A percentile compares a stretch with the other conserved stretches of the same genome.
These are phyloP conservation scores for Leiothrix lutea DNA, from an alignment of 2,113 vertebrate genomes.

Conservation along the genomic window DNA sequence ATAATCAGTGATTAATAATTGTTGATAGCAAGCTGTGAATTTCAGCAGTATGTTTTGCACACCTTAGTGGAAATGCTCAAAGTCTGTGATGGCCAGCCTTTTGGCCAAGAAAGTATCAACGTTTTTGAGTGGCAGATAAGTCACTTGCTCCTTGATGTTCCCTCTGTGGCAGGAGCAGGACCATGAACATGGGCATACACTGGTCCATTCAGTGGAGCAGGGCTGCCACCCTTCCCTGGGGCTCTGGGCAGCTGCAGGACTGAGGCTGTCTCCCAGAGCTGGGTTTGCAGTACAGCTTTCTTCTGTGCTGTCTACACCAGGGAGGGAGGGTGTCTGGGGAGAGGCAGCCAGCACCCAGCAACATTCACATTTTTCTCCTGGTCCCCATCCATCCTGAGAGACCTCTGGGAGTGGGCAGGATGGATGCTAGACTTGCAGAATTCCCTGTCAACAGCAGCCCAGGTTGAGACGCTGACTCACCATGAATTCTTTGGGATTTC, in stretches of 20 bases:
- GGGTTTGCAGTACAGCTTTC: not conserved
- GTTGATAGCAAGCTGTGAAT: not conserved
- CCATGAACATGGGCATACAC: rapidly evolving
- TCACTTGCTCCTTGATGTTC: rapidly evolving
- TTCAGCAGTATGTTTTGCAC: not conserved
- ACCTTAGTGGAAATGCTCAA: not conserved
- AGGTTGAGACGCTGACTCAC: not conserved
- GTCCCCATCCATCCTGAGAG: not conserved
- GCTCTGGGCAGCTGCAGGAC: not conserved
- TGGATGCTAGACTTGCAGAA: not conserved
- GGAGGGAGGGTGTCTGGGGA: not conserved
- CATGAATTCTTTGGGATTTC: not conserved
- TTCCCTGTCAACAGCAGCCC: not conserved
- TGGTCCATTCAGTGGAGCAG: not conserved
- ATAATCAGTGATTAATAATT: not conserved
- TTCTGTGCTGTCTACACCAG: not conserved
- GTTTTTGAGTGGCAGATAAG: not conserved
- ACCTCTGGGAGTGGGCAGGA: not conserved
- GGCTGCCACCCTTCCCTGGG: not conserved
- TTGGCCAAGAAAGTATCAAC: not conserved
- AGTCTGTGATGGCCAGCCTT: not conserved
- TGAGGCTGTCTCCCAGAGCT: not conserved
- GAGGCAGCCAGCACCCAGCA: not conserved
- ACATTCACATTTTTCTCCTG: not conserved
- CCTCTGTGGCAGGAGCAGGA: not conserved